These are phyloP conservation scores for Dimorphilus gyrociliatus DNA, from an alignment of 2,888 invertebrate genomes.

Conservation along the genomic window DNA sequence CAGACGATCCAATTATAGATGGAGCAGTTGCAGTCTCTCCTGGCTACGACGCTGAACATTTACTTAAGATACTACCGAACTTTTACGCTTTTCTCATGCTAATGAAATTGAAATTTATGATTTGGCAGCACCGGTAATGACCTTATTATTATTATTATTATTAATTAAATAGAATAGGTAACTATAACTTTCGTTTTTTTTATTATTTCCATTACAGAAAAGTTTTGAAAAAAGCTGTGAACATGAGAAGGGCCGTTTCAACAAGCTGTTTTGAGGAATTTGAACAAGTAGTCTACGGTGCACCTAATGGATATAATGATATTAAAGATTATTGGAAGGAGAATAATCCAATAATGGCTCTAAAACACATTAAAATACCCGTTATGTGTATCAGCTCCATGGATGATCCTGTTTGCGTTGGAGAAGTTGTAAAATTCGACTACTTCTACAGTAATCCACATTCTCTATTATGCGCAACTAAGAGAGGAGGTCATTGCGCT, in stretches of 20 bases:
- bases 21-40: conserved; percentile 24
- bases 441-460: conserved; percentile 26
- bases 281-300: conserved; percentile 20
- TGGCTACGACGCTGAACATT: conserved; percentile 15
- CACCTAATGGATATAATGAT: conserved; percentile 13
- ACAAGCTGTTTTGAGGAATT: conserved; percentile 18
- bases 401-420: conserved; percentile 23
- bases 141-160: no score
- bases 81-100: conserved; percentile 18
- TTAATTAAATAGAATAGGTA: no score
- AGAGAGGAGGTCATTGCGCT: conserved; percentile 31
- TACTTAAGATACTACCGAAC: conserved; percentile 10
- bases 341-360: conserved; percentile 28
- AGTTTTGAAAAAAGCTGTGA: conserved; percentile 15
- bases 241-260: conserved; percentile 15
- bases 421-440: conserved; percentile 19
- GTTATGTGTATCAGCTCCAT: conserved; percentile 24
- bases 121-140: conserved; percentile 16
- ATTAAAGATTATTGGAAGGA: conserved; percentile 23
- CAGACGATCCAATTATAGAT: conserved; percentile 19
- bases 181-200: no score
- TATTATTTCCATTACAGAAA: no score
- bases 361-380: conserved; percentile 28
- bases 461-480: conserved; percentile 20
- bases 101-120: conserved; percentile 14